A percentile compares a stretch with the other conserved stretches of the same genome.
Conservation (phyloP, 2,797 vertebrate genomes). For the Todus mexicanus region DNA sequence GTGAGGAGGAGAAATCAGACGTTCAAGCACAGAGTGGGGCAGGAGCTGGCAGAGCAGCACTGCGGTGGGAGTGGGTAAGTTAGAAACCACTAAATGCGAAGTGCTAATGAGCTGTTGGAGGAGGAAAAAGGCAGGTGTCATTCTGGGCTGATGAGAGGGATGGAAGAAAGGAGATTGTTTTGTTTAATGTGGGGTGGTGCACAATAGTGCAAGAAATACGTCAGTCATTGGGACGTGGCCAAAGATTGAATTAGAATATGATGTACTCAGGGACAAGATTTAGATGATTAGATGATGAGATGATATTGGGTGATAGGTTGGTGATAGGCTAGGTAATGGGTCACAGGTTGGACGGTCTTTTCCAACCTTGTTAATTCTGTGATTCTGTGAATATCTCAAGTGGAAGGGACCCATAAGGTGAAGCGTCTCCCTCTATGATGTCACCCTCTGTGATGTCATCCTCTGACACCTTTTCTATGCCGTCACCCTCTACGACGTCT, state of each 20-base stretch:
- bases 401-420: too few relatives aligned
- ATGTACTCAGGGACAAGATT: too few relatives aligned
- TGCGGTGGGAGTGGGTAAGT: neutral
- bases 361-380: too few relatives aligned
- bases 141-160: neutral
- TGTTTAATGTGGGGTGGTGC: neutral
- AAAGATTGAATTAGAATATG: neutral
- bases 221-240: neutral
- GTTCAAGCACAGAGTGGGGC: neutral
- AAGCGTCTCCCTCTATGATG: too few relatives aligned
- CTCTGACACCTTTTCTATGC: too few relatives aligned
- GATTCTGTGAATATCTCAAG: too few relatives aligned
- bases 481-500: too few relatives aligned
- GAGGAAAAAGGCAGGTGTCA: neutral
- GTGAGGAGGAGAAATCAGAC: constrained; percentile 5
- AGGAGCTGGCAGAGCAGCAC: constrained; percentile 23
- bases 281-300: too few relatives aligned
- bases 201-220: neutral
- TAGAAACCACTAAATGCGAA: constrained; percentile 15
- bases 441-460: too few relatives aligned
- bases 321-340: too few relatives aligned
- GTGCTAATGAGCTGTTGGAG: constrained; percentile 13
- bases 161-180: neutral
- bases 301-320: too few relatives aligned
- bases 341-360: too few relatives aligned